These are phyloP conservation scores for Phocoena sinus DNA, from an alignment of 2,113 vertebrate genomes.

Conservation along the genomic window DNA sequence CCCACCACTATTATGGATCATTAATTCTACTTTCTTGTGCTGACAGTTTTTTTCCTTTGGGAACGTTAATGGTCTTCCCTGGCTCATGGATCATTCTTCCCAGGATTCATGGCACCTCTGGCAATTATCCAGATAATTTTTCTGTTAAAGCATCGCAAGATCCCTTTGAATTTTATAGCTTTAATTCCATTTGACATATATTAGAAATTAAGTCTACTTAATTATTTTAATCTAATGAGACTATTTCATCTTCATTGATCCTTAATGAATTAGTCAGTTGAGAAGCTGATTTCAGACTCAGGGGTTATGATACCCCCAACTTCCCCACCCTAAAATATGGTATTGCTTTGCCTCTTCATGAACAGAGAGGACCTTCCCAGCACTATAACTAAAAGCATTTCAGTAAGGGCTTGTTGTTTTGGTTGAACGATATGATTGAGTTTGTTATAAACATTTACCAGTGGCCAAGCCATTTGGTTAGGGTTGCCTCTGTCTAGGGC, in stretches of 20 bases:
- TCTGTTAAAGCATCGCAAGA: not conserved
- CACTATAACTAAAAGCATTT: not conserved
- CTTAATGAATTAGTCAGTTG: not conserved
- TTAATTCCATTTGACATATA: not conserved
- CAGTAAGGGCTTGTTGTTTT: not conserved
- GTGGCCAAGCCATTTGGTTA: not conserved
- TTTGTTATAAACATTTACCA: not conserved
- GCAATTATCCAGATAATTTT: not conserved
- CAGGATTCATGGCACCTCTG: not conserved
- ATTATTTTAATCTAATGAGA: not conserved
- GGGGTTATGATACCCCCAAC: not conserved
- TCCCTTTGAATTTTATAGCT: conserved; percentile 21
- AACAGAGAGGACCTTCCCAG: not conserved
- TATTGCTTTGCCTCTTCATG: not conserved
- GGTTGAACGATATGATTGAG: not conserved
- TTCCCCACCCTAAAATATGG: not conserved
- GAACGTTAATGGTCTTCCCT: not conserved
- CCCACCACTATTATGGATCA: not conserved
- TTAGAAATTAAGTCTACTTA: conserved; percentile 24
- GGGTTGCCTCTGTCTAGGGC: not conserved
- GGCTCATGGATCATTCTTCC: not conserved
- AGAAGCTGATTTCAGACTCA: not conserved
- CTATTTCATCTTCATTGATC: not conserved
- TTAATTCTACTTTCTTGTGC: not conserved
- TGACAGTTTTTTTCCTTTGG: not conserved